Evolutionary conservation across 1,140 invertebrate species (phyloP), one percentile per base, ranked within the genome.

Genomic region (Caligus rogercresseyi): DNA sequence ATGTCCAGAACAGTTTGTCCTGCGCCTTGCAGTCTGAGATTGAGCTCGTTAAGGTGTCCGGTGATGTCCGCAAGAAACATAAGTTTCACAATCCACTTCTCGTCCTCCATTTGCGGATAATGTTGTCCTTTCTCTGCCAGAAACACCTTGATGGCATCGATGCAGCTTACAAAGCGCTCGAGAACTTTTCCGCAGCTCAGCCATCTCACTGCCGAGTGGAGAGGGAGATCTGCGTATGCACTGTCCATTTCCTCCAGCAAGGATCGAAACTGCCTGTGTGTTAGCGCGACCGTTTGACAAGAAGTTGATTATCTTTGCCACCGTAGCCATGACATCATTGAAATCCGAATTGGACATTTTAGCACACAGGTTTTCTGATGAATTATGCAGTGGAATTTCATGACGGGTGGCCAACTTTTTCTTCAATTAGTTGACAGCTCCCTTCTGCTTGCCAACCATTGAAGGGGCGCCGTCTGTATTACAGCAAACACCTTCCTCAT

Each of bases 191-290:
- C 18, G 53, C 61, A 43, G 26, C 31, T 61, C 51, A 61, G 20
- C 20, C 59, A 61, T 19, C 2, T 61, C 25, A 61, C 23, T 31
- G 4, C 52, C 25, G 25, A 31, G 25, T 43, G 15, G 4, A 61
- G 14, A 16, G 1, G 59, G 21, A 61, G 25, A 61, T 61, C 59
- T 61, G n/a, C 52, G 59, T 61, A 61, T 14, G 59, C 59, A 61
- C 31, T 61, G 52, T 52, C 43, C 61, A 1, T 25, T n/a, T 19
- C 15, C 24, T 24, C 1, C 16, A 43, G 31, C 31, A 43, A n/a
- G 31, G 31, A 43, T 43, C 7, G 7, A 43, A 43, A 43, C 67
- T 80, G 81, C 2, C 71, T 84, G 31, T 43, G 31, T 43, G 31
- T 43, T 43, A 43, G 31, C n/a, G 31, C 31, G 31, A 43, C 31